Evolutionary conservation across 2,113 vertebrate genomes (phyloP).

Genomic region (Callospermophilus lateralis): DNA sequence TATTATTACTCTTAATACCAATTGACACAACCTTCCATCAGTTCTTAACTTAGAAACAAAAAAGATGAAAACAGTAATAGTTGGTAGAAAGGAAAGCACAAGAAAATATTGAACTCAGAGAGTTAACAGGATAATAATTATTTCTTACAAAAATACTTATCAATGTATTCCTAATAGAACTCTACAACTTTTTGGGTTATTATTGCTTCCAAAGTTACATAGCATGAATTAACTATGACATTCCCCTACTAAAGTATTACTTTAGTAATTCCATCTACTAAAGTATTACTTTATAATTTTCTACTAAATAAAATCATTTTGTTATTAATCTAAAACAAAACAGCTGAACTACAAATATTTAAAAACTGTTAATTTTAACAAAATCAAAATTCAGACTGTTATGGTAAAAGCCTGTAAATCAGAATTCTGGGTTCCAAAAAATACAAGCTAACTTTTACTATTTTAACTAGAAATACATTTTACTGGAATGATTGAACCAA

Average conservation of each 20-base stretch:
- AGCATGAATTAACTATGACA: neutral
- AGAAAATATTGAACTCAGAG: neutral
- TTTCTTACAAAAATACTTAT: slow-evolving; percentile 3
- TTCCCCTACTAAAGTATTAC: neutral
- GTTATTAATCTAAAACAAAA: slow-evolving; percentile 24
- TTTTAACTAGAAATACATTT: neutral
- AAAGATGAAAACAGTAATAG: neutral
- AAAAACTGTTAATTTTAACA: slow-evolving; percentile 30
- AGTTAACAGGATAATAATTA: neutral
- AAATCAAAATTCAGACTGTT: neutral
- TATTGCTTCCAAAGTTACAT: neutral
- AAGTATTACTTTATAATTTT: neutral
- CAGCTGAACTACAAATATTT: neutral
- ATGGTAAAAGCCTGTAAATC: neutral
- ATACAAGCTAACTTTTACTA: neutral
- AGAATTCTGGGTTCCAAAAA: neutral
- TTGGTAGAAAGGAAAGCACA: neutral
- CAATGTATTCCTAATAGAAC: neutral
- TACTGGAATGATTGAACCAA: neutral
- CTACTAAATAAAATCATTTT: slow-evolving; percentile 16
- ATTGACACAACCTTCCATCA: neutral
- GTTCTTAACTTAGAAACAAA: neutral
- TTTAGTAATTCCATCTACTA: slow-evolving; percentile 27
- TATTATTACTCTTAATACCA: neutral
- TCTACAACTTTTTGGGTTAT: neutral